phyloP scores from a whole-genome alignment of 2,888 invertebrate genomes.

The Hyles lineata region DNA sequence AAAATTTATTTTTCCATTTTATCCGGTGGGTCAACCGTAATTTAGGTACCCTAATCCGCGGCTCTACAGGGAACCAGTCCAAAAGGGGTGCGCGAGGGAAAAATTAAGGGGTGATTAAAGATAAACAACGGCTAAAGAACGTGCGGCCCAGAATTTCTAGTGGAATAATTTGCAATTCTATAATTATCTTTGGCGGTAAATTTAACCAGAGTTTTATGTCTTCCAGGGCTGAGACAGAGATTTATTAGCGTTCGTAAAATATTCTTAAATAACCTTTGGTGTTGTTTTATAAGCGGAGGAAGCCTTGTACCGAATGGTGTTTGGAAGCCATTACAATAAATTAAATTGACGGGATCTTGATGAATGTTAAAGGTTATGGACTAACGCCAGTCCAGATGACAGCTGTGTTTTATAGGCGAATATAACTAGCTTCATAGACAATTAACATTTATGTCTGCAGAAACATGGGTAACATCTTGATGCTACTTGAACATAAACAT shows the following conservation, averaged over 20 bases:
- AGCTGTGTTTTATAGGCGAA: background rate
- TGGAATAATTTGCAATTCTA: slow-evolving; percentile 77
- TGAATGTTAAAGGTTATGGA: background rate
- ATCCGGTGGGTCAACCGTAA: slow-evolving; percentile 57
- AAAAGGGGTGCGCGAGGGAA: slow-evolving; percentile 70
- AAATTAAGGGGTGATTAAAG: slow-evolving; percentile 81
- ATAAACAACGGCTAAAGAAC: slow-evolving; percentile 76
- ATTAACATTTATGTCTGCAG: background rate
- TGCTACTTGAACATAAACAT: too few species aligned
- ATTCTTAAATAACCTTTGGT: slow-evolving; percentile 16
- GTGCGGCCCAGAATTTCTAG: slow-evolving; percentile 56
- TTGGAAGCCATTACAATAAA: background rate
- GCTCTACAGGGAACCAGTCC: slow-evolving; percentile 54
- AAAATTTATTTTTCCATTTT: slow-evolving; percentile 48
- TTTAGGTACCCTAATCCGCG: slow-evolving; percentile 74
- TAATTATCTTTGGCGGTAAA: slow-evolving; percentile 71
- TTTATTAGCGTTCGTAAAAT: slow-evolving; percentile 49
- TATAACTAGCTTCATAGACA: background rate
- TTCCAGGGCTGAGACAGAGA: slow-evolving; percentile 50
- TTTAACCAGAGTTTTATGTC: slow-evolving; percentile 63
- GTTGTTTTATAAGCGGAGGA: background rate
- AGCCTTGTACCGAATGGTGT: background rate
- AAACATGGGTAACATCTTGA: too few species aligned
- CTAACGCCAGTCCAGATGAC: background rate
- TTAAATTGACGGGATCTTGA: slow-evolving; percentile 9